phyloP scores from a whole-genome alignment of 2,797 vertebrate species.

The Capromys pilorides region DNA sequence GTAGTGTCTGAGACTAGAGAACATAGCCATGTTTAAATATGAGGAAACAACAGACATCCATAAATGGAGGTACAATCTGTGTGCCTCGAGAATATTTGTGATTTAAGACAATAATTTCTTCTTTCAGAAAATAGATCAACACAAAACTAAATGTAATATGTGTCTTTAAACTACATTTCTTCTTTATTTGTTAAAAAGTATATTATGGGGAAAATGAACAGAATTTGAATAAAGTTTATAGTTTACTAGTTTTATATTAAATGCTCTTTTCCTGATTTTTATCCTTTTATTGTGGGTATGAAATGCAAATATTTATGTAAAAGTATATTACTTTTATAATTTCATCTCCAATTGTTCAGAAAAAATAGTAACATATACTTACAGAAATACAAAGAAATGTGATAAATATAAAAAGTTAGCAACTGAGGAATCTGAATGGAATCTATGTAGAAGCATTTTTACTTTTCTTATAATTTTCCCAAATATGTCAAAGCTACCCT shows the following conservation, averaged over 20 bases:
- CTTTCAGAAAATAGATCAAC: not conserved
- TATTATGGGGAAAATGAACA: not conserved
- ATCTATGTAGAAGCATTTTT: not conserved
- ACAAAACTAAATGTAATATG: not conserved
- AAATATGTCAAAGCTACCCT: not conserved
- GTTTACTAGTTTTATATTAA: not conserved
- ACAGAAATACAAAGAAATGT: not conserved
- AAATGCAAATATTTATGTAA: not conserved
- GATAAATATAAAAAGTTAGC: constrained; percentile 15
- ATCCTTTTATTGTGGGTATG: not conserved
- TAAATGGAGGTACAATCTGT: not conserved
- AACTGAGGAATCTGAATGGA: not conserved
- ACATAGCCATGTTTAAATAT: not conserved
- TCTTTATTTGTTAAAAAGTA: not conserved
- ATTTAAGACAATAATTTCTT: not conserved
- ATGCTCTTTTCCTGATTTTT: constrained; percentile 35
- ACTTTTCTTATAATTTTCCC: not conserved
- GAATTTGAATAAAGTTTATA: not conserved
- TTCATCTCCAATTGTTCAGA: constrained; percentile 32
- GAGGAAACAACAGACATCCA: not conserved
- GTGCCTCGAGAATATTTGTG: not conserved
- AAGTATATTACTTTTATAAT: not conserved
- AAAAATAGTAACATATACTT: not conserved
- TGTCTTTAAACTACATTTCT: not conserved
- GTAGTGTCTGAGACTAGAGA: not conserved